phyloP scores from a whole-genome alignment of 2,797 vertebrate species.

The Hydrocynus forskahlii region DNA sequence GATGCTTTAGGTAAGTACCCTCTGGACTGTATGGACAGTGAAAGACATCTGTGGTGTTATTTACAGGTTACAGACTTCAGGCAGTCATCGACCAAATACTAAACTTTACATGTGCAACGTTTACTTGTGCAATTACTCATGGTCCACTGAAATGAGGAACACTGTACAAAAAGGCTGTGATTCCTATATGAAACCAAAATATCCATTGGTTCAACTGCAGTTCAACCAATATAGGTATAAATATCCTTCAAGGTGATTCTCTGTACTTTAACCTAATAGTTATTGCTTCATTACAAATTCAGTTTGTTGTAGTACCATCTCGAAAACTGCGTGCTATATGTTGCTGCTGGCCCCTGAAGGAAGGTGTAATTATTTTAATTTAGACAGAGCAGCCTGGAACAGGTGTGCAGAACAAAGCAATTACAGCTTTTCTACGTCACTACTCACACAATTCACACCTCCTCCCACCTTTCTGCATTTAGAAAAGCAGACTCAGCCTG shows the following conservation, averaged over 20 bases:
- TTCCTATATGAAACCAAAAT: background rate
- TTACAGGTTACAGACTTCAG: background rate
- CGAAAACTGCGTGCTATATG: background rate
- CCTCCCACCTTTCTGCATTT: slow-evolving; percentile 3
- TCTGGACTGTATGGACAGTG: background rate
- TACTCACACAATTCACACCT: slow-evolving; percentile 31
- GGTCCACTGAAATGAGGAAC: background rate
- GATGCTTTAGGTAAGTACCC: too few species aligned
- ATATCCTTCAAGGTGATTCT: background rate
- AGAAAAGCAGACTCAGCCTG: background rate
- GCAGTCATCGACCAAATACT: background rate
- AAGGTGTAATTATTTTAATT: slow-evolving; percentile 25
- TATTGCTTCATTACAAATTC: background rate
- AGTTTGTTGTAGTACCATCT: background rate
- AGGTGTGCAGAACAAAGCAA: slow-evolving; percentile 42
- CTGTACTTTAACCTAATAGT: background rate
- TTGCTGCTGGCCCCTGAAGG: background rate
- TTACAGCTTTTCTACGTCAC: slow-evolving; percentile 27
- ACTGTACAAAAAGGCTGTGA: background rate
- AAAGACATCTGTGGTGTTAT: background rate
- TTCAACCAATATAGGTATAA: background rate
- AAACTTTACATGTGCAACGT: background rate
- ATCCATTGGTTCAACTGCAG: background rate
- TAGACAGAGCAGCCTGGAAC: slow-evolving; percentile 24
- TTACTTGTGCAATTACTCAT: background rate